Evolutionary conservation across 2,888 invertebrate species (phyloP), one percentile per base, ranked within the genome.

Genomic region (Epinotia bilunana): DNA sequence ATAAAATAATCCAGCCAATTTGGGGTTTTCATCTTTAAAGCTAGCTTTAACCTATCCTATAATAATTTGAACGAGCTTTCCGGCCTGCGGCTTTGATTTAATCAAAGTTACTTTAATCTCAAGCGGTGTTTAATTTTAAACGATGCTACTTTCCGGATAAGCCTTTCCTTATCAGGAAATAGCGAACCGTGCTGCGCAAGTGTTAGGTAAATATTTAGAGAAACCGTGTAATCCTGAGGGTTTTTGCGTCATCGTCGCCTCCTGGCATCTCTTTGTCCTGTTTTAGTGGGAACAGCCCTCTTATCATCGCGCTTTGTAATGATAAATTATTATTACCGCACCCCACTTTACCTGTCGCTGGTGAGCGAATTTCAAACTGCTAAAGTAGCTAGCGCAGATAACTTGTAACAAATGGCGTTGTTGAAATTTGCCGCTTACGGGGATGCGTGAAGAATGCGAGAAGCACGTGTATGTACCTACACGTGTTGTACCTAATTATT

Each of bases 161-260:
- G 67, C 76, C 60, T 16, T 63, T 71, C 67, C 62, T 74, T 74
- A 74, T 70, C 70, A 33, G 74, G 67, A 39, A 46, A 64, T 67
- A 68, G 72, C 53, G 79, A 43, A 62, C 74, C 23, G 71, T 57
- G 73, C 83, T 28, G 73, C 83, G 86, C 74, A 63, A 89, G 87
- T 89, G 87, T 87, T 87, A 84, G 85, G 87, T 88, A 89, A 90
- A 91, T 91, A 90, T 92, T 91, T 90, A 87, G 85, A 86, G 83
- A 85, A 85, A 87, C 86, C 84, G 81, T 85, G 85, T 91, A 91
- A 91, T 90, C 90, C 90, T 83, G 80, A 79, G 80, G 86, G 88
- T 89, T 90, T 90, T 90, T 90, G 87, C 88, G 78, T 39, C 78
- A 61, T 20, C 78, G 76, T 78, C 80, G 79, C 77, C 77, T 74